phyloP scores from a whole-genome alignment of 92 coral and sea anemone genomes.

The Actinostola sp. region DNA sequence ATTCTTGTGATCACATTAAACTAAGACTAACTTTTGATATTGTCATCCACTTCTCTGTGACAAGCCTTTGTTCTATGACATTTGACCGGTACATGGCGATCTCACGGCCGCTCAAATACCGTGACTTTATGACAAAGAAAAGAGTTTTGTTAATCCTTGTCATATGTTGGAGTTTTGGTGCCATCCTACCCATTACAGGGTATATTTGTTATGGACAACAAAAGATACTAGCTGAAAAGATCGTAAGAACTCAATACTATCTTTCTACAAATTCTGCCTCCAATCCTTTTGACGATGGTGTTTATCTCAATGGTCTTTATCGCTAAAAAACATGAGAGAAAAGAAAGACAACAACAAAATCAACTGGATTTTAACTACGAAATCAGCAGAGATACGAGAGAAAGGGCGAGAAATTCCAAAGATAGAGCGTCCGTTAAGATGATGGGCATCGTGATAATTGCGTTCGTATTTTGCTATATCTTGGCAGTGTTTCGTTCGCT shows the following conservation, averaged over 20 bases:
- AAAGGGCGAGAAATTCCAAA: not conserved
- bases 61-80: slow-evolving; percentile 68
- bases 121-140: slow-evolving; percentile 20
- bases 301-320: slow-evolving; percentile 42
- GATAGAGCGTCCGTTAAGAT: slow-evolving; percentile 32
- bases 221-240: not conserved
- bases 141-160: slow-evolving; percentile 7
- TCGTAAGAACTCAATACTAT: slow-evolving; percentile 20
- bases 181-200: slow-evolving; percentile 20
- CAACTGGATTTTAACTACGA: slow-evolving; percentile 46
- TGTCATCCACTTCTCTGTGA: slow-evolving; percentile 61
- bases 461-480: slow-evolving; percentile 20
- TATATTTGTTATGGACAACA: slow-evolving; percentile 11
- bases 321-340: slow-evolving; percentile 36
- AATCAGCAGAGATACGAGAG: not conserved
- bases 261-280: slow-evolving; percentile 41
- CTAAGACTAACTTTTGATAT: slow-evolving; percentile 46
- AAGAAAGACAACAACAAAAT: slow-evolving; percentile 36
- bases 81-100: slow-evolving; percentile 76
- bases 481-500: slow-evolving; percentile 37
- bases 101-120: slow-evolving; percentile 53
- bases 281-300: slow-evolving; percentile 20
- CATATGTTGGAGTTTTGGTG: slow-evolving; percentile 24
- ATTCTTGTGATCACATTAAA: slow-evolving; percentile 38
- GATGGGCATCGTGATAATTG: slow-evolving; percentile 36